Evolutionary conservation across 1,140 invertebrate genomes (phyloP).

Genomic region (Aphaenogaster ashmeadi): DNA sequence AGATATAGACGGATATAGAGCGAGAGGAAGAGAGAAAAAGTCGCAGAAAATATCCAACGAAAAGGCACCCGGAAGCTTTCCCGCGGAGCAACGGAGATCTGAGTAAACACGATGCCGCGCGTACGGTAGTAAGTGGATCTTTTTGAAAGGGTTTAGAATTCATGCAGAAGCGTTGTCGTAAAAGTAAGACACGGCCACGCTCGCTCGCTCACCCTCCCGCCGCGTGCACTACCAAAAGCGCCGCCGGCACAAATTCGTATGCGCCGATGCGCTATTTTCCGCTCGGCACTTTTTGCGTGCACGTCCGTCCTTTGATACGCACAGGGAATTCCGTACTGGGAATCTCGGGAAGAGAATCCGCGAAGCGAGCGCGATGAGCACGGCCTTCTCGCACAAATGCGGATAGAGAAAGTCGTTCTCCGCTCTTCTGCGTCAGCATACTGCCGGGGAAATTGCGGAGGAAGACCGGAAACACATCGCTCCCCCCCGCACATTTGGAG

Average conservation of each 20-base stretch:
- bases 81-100: constrained; percentile 40
- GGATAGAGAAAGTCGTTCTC: constrained; percentile 19
- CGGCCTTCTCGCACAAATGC: constrained; percentile 4
- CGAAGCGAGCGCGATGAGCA: neutral
- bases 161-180: constrained; percentile 39
- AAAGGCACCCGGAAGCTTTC: constrained; percentile 38
- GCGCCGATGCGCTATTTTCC: constrained; percentile 65
- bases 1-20: neutral
- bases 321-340: neutral
- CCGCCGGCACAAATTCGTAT: constrained; percentile 55
- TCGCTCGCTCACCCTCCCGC: neutral
- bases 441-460: constrained; percentile 44
- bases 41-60: constrained; percentile 26
- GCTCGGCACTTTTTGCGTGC: constrained; percentile 57
- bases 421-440: constrained; percentile 44
- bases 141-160: constrained; percentile 56
- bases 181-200: constrained; percentile 37
- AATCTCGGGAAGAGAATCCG: neutral
- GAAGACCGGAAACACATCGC: constrained; percentile 20
- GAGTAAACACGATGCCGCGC: constrained; percentile 34
- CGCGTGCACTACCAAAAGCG: constrained; percentile 21
- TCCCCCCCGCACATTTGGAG: neutral
- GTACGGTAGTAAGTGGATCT: constrained; percentile 48
- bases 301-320: constrained; percentile 31
- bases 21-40: neutral